phyloP scores from a whole-genome alignment of 1,140 invertebrate species.

The Steinernema feltiae region DNA sequence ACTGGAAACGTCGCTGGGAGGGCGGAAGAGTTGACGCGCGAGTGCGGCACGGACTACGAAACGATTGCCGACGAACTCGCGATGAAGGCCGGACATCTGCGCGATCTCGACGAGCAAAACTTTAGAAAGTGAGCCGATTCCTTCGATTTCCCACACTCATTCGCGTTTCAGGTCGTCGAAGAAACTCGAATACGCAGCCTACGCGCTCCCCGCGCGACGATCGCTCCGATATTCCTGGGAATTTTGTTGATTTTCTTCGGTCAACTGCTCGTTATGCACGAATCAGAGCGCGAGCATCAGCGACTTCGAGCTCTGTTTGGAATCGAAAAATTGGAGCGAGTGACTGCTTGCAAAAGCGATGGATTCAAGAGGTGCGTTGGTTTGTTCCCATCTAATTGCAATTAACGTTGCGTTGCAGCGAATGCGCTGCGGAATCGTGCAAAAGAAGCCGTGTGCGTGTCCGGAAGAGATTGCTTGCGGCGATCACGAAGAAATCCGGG shows the following conservation, averaged over 20 bases:
- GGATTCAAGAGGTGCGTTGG: not conserved
- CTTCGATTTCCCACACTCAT: not conserved
- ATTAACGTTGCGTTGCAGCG: not conserved
- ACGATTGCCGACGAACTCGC: not conserved
- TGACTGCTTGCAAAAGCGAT: not conserved
- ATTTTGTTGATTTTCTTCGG: not conserved
- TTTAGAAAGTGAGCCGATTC: not conserved
- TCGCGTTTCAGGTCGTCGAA: not conserved
- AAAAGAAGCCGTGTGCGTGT: not conserved
- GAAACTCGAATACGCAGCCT: not conserved
- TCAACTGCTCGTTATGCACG: not conserved
- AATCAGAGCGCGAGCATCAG: not conserved
- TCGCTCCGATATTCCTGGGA: not conserved
- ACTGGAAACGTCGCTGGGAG: not conserved
- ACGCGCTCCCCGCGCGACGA: not conserved
- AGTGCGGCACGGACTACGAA: not conserved
- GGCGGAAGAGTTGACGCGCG: not conserved
- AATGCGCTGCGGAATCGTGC: not conserved
- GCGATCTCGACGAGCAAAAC: not conserved
- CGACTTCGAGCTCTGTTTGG: not conserved
- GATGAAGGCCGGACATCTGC: not conserved
- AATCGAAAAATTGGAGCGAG: not conserved
- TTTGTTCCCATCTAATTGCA: not conserved
- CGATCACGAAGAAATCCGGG: not conserved
- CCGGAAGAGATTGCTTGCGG: not conserved